Conservation (phyloP, 53 echinoderm and acorn worm genomes). For the Actinopyga echinites region DNA sequence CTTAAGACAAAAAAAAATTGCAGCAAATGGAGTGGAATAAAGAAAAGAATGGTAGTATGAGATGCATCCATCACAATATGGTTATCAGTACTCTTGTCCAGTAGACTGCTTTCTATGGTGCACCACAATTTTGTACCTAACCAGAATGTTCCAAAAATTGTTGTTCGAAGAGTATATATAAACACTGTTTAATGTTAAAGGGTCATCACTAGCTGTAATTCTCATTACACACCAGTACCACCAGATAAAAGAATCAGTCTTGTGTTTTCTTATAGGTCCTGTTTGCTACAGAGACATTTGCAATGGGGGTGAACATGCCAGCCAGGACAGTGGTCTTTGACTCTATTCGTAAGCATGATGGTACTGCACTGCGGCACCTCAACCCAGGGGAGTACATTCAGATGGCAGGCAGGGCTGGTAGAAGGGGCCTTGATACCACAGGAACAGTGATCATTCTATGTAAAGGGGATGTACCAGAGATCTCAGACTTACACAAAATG, state of each 20-base stretch:
- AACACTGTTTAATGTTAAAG: background rate
- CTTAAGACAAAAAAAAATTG: no score
- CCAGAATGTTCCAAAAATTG: no score
- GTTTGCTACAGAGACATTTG: slow-evolving; percentile 99
- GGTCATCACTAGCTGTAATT: background rate
- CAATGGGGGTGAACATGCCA: slow-evolving; percentile 99
- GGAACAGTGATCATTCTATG: slow-evolving; percentile 94
- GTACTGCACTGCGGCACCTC: slow-evolving; percentile 68
- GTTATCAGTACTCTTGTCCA: no score
- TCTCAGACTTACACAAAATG: slow-evolving; percentile 88
- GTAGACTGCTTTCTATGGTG: no score
- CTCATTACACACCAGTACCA: no score
- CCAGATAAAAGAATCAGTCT: background rate
- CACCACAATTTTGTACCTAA: no score
- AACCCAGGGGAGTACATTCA: slow-evolving; percentile 97
- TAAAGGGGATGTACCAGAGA: slow-evolving; percentile 95
- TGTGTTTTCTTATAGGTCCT: slow-evolving; percentile 61
- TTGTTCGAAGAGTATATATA: no score
- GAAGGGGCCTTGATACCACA: slow-evolving; percentile 91
- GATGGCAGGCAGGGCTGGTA: slow-evolving; percentile 98
- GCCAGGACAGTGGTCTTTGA: slow-evolving; percentile 96
- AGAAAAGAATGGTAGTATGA: no score
- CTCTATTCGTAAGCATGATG: slow-evolving; percentile 89
- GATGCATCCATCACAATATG: no score
- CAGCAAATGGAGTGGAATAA: no score